Conservation (phyloP, 2,113 vertebrate genomes). For the Nymphicus hollandicus region DNA sequence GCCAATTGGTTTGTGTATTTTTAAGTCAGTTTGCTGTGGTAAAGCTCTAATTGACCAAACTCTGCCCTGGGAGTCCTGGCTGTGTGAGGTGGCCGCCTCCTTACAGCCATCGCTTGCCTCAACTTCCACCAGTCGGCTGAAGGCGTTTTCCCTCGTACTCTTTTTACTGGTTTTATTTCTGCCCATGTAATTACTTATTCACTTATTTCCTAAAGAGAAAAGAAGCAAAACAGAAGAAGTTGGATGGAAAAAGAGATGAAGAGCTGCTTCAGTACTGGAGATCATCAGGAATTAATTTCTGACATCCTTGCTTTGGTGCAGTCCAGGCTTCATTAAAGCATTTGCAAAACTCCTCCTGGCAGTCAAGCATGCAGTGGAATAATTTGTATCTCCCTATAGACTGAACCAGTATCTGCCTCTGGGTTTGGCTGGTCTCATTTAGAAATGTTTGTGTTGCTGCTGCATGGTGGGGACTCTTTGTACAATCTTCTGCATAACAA, state of each 20-base stretch:
- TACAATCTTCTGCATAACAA: background rate
- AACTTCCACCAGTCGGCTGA: background rate
- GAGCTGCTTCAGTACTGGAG: background rate
- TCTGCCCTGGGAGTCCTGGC: background rate
- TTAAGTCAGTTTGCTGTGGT: background rate
- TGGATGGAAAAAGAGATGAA: background rate
- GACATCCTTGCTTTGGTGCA: background rate
- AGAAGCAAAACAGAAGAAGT: background rate
- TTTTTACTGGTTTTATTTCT: background rate
- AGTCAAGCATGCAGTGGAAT: background rate
- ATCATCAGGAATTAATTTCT: conserved; percentile 12
- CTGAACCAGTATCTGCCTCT: background rate
- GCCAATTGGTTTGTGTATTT: conserved; percentile 19
- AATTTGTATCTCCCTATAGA: conserved; percentile 22
- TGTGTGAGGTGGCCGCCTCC: fast-evolving
- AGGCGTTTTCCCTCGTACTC: background rate
- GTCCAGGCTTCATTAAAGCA: conserved; percentile 30
- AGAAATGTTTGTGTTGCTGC: conserved; percentile 29
- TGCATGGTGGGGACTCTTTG: background rate
- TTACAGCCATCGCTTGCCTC: background rate
- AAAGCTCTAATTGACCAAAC: background rate
- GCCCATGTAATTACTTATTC: background rate
- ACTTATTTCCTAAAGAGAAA: background rate
- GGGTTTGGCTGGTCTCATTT: conserved; percentile 33
- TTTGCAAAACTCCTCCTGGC: conserved; percentile 21